Evolutionary conservation across 2,888 invertebrate species (phyloP).

Genomic region (Chalcosyrphus nemorum): DNA sequence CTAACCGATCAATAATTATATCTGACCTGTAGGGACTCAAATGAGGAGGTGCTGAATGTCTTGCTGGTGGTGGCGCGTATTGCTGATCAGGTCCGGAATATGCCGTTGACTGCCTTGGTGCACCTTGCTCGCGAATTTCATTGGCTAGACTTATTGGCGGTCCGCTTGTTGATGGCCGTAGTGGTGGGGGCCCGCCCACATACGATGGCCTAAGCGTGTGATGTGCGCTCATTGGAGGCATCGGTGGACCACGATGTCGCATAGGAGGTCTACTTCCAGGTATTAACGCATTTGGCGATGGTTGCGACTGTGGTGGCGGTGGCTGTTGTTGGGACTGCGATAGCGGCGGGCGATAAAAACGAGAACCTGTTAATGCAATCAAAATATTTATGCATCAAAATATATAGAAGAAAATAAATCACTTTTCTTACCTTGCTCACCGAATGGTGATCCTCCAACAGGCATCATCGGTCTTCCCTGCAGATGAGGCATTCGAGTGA

Average conservation of each 20-base stretch:
- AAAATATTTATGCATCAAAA: not conserved
- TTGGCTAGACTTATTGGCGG: constrained; percentile 73
- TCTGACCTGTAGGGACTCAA: constrained; percentile 79
- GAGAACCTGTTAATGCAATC: constrained; percentile 71
- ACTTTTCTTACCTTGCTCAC: constrained; percentile 75
- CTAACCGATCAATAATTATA: not conserved
- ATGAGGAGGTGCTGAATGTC: constrained; percentile 78
- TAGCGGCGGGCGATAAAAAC: constrained; percentile 76
- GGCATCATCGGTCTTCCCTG: constrained; percentile 73
- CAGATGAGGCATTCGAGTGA: constrained; percentile 85
- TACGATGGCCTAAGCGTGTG: constrained; percentile 78
- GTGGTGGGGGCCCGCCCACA: constrained; percentile 79
- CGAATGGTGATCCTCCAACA: constrained; percentile 56
- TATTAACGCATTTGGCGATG: constrained; percentile 26
- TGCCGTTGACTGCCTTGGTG: constrained; percentile 51
- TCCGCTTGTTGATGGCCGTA: constrained; percentile 76
- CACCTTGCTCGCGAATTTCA: constrained; percentile 40
- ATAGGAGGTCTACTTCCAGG: constrained; percentile 56
- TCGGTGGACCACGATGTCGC: constrained; percentile 74
- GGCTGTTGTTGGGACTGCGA: constrained; percentile 40
- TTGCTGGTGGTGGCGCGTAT: constrained; percentile 78
- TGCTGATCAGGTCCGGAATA: constrained; percentile 65
- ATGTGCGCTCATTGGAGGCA: constrained; percentile 58
- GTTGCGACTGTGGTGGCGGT: constrained; percentile 21
- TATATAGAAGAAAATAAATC: not conserved